Percentiles rank a stretch among this genome's conserved stretches.
These are phyloP conservation scores for Eleginops maclovinus DNA, from an alignment of 2,113 vertebrate species.

Conservation along the genomic window DNA sequence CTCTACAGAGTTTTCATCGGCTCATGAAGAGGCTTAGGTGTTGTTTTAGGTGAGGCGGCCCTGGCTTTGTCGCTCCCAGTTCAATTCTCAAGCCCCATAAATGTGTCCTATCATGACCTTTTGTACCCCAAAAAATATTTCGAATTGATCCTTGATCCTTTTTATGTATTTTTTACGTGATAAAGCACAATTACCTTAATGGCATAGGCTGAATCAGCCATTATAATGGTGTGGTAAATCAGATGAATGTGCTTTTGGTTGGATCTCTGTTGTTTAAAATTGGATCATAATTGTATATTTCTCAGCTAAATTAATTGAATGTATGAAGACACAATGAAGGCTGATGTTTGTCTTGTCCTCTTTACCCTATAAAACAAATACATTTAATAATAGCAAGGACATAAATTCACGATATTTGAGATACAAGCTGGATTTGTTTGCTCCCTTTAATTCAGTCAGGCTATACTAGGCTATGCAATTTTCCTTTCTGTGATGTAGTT, in stretches of 20 bases:
- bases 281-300: neutral
- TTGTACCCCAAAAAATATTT: slow-evolving; percentile 11
- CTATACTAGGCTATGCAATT: neutral
- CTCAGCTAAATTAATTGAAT: neutral
- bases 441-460: neutral
- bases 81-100: slow-evolving; percentile 40
- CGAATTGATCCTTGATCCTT: neutral
- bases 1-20: slow-evolving; percentile 36
- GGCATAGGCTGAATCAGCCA: neutral
- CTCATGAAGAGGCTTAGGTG: slow-evolving; percentile 57
- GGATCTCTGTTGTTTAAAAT: neutral
- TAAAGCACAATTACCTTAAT: neutral
- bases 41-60: slow-evolving; percentile 27
- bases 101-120: slow-evolving; percentile 35
- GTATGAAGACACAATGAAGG: neutral
- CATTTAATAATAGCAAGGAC: neutral
- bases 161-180: no score
- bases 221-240: neutral
- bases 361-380: neutral
- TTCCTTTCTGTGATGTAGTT: neutral
- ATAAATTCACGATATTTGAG: neutral
- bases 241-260: neutral
- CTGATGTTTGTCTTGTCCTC: neutral
- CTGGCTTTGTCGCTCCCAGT: slow-evolving; percentile 50
- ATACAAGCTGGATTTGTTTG: neutral